These are phyloP conservation scores for Xenotilapia flavipinnis DNA, from an alignment of 2,113 vertebrate genomes.

Conservation along the genomic window DNA sequence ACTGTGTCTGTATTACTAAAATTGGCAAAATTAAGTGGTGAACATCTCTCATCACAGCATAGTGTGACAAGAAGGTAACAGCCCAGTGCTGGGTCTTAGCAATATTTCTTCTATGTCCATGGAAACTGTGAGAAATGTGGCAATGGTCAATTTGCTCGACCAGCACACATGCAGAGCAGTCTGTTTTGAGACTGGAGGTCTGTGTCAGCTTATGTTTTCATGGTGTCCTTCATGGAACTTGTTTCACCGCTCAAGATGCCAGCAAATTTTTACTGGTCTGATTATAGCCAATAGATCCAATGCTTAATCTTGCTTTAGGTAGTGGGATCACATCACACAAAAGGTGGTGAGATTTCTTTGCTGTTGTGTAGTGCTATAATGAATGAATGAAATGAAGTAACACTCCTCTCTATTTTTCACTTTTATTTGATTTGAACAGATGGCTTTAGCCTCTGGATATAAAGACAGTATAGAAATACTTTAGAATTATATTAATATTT, in stretches of 20 bases:
- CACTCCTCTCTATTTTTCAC: background rate
- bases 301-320: background rate
- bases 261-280: background rate
- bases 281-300: background rate
- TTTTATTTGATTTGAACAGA: background rate
- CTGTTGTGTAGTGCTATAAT: background rate
- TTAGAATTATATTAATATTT: background rate
- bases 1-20: background rate
- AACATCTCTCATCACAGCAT: background rate
- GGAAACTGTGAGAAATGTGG: slow-evolving; percentile 40
- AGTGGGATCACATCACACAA: background rate
- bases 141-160: background rate
- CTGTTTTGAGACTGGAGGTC: background rate
- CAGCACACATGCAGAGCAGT: background rate
- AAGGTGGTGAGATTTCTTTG: background rate
- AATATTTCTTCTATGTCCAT: slow-evolving; percentile 39
- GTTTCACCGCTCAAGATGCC: background rate
- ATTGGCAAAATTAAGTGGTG: background rate
- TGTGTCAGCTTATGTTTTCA: slow-evolving; percentile 6
- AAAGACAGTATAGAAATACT: background rate
- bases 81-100: background rate
- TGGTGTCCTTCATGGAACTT: background rate
- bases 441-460: background rate
- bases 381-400: background rate
- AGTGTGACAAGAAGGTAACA: background rate